Base-by-base conservation (phyloP, 2,797 vertebrate genomes). In the Mormyrus hasselquistii region DNA sequence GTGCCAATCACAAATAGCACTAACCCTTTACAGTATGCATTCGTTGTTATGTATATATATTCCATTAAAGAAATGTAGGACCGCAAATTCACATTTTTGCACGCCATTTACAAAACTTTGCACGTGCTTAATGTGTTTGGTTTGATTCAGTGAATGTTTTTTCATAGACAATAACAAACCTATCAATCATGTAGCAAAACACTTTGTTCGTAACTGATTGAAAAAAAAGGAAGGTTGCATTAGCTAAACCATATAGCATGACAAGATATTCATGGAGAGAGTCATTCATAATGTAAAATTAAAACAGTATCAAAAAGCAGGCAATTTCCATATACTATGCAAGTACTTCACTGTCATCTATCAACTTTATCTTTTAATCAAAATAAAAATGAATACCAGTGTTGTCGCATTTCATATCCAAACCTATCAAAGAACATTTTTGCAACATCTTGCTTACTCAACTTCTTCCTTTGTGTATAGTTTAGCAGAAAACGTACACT, bases 321-420 rank as follows among this genome's bases (percentile, higher is more conserved):
- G 41, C 76, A 47, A 44, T 16, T 47, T 19, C 41, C 41, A 79
- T 7, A n/a, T 22, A 82, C 19, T 47, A 9, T 47, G 19, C 16
- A 2, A 82, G 41, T n/a, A 82, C 76, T 41, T 8, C 73, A 10
- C 7, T 82, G 76, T 47, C 76, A 82, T 82, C 76, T 2, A 82
- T 44, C 41, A 82, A n/a, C 76, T 82, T 82, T 41, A 82, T 82
- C 76, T 47, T 82, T 82, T 82, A 82, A 82, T 47, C 76, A 44
- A 82, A 82, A 82, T 82, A 47, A 47, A 76, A 82, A 22, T 82
- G 41, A 47, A 44, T 47, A 47, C 41, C 19, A 47, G 16, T 47
- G 73, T 41, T 47, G 41, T 44, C 19, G 47, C 76, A 82, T 82
- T 82, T 82, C 7, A 47, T 44, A 82, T 22, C 41, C 38, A 47